These are phyloP conservation scores for Corythornis madagascariensis DNA, from an alignment of 2,113 vertebrate species.

Conservation along the genomic window DNA sequence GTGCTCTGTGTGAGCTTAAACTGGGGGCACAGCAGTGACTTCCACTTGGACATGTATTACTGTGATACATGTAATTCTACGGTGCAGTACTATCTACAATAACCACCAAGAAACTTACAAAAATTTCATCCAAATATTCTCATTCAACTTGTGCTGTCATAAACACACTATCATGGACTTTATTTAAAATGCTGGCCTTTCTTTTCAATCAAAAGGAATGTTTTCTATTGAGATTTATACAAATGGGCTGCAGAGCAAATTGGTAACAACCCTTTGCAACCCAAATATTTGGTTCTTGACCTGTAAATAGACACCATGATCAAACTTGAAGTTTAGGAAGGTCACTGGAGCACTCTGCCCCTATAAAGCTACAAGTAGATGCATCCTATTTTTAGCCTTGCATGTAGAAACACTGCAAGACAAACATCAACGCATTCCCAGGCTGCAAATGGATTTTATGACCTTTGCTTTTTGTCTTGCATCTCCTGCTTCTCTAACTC, in stretches of 20 bases:
- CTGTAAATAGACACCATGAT: background rate
- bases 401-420: background rate
- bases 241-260: background rate
- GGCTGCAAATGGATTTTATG: background rate
- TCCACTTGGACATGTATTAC: no score
- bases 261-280: background rate
- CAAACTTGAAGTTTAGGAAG: background rate
- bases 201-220: background rate
- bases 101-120: background rate
- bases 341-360: background rate
- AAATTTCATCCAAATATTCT: background rate
- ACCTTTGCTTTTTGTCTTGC: background rate
- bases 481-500: background rate
- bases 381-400: background rate
- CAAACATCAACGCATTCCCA: background rate
- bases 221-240: background rate
- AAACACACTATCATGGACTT: background rate
- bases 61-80: background rate
- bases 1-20: background rate
- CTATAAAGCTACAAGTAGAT: background rate
- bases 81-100: background rate
- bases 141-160: background rate
- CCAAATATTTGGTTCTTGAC: background rate
- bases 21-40: background rate
- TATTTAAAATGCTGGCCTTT: background rate